Evolutionary conservation across 2,113 vertebrate genomes (phyloP).

Genomic region (Sarotherodon lohbergeri): DNA sequence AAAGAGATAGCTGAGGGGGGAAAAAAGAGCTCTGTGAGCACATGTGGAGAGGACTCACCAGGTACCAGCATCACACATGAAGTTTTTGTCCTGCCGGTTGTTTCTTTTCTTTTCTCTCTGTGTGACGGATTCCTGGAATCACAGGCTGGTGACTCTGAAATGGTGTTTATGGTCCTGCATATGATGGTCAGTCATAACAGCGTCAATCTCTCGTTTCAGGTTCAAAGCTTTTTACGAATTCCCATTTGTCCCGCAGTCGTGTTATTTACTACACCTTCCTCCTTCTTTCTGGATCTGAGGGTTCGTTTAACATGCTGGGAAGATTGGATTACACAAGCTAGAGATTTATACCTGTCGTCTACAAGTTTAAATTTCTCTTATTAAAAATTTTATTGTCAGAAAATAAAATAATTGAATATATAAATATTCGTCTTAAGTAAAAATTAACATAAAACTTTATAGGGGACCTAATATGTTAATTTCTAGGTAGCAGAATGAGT

Average conservation of each 20-base stretch:
- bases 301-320: not conserved
- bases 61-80: not conserved
- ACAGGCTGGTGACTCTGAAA: not conserved
- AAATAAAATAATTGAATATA: not conserved
- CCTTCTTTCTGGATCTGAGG: not conserved
- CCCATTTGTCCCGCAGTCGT: not conserved
- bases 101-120: not conserved
- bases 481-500: not conserved
- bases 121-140: not conserved
- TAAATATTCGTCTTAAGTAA: not conserved
- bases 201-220: not conserved
- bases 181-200: not conserved
- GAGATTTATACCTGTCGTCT: not conserved
- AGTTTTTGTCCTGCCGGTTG: not conserved
- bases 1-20: not conserved
- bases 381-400: not conserved
- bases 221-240: constrained; percentile 13
- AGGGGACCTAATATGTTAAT: not conserved
- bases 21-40: not conserved
- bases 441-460: not conserved
- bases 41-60: not conserved
- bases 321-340: not conserved
- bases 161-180: not conserved
- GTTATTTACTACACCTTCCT: not conserved
- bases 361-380: not conserved